Base-by-base conservation (phyloP, 2,888 invertebrate species). In the Priocnemis perturbator region DNA sequence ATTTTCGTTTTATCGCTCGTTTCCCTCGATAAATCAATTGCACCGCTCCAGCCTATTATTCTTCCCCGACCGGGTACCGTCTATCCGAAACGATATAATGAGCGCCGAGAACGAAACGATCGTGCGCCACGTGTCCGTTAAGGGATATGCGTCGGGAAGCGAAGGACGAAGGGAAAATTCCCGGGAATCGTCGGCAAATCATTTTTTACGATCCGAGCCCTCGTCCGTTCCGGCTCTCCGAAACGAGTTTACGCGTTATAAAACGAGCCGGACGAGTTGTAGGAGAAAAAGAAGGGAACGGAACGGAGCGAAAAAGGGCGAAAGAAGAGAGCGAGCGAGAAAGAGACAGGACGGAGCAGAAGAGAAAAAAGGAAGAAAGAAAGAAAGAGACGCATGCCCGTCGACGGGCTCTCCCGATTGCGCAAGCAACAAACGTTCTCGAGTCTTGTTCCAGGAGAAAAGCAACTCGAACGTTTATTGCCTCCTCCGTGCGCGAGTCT, bases 401-500 rank as follows among this genome's bases (percentile, higher is more conserved):
- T 71, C 62, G 57, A 45, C 67, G 59, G 66, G 67, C 68, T 3
- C 68, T 3, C 37, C 7, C 37, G 37, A 37, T 37, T 37, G 37
- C 37, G 37, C 37, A 37, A 37, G 37, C 37, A 37, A 37, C 37
- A 9, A 37, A 37, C 37, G 37, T 37, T 37, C 37, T 9, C 37
- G 11, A 11, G 37, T 3, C 37, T 37, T 37, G 37, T 37, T 37
- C 37, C 37, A 37, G 37, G 37, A 37, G 37, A 11, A 37, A 37
- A 37, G 37, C 37, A 9, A 37, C 4, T 37, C 37, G 37, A 11
- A 11, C 37, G 37, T 37, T 37, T 37, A 68, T 73, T 60, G 55
- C 67, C 69, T 37, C 58, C 26, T 66, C 50, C 44, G 48, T 66
- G 60, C 67, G 68, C 67, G 65, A 44, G 62, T 71, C 17, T 57